A percentile compares a stretch with the other conserved stretches of the same genome.
These are phyloP conservation scores for Metalampra italica DNA, from an alignment of 2,888 invertebrate species.

Conservation along the genomic window DNA sequence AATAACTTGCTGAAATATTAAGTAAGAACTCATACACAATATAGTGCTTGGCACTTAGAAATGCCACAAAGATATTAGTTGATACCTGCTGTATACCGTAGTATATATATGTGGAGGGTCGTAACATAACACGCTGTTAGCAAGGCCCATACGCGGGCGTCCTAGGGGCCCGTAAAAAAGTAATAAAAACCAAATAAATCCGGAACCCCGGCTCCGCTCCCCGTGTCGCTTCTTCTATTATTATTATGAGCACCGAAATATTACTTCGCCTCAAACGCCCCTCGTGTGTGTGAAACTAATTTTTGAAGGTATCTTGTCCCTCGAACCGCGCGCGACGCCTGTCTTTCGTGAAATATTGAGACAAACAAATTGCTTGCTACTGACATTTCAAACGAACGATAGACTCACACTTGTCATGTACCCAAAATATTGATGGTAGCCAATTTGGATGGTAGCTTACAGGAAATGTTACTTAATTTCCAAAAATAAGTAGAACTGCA, in stretches of 20 bases:
- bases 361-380: too few relatives aligned
- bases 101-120: constrained; percentile 25
- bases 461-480: too few relatives aligned
- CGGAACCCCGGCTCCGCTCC: constrained; percentile 43
- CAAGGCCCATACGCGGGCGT: constrained; percentile 35
- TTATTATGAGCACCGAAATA: constrained; percentile 72
- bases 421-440: too few relatives aligned
- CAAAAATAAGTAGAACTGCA: too few relatives aligned
- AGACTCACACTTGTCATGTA: too few relatives aligned
- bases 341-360: too few relatives aligned
- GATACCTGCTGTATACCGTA: neutral
- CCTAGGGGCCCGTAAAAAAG: constrained; percentile 67
- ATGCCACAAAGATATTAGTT: neutral
- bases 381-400: too few relatives aligned
- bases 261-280: constrained; percentile 37
- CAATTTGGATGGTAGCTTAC: too few relatives aligned
- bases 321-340: neutral
- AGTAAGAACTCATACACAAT: too few relatives aligned
- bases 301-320: constrained; percentile 25
- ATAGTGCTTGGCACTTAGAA: neutral
- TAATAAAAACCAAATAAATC: constrained; percentile 76
- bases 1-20: too few relatives aligned
- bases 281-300: constrained; percentile 29
- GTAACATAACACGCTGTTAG: constrained; percentile 51
- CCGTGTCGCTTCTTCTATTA: constrained; percentile 54